Conservation (phyloP, 1,140 invertebrate genomes). For the Lasioglossum albipes region DNA sequence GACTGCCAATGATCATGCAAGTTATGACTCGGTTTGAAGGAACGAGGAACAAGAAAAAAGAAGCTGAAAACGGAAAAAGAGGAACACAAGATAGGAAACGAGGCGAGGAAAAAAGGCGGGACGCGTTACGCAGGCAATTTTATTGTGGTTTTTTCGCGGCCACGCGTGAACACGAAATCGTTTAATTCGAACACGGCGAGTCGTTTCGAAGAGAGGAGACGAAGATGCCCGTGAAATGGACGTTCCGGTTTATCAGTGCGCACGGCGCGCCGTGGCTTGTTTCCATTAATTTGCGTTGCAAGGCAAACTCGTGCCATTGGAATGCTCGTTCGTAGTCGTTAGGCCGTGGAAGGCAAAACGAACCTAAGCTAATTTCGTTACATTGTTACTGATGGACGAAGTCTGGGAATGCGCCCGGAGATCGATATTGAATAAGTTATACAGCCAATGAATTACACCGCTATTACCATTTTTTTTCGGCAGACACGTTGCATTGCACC, state of each 20-base stretch:
- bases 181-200: slow-evolving; percentile 50
- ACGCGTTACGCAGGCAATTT: slow-evolving; percentile 23
- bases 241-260: slow-evolving; percentile 64
- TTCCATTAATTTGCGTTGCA: slow-evolving; percentile 59
- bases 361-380: slow-evolving; percentile 55
- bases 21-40: background rate
- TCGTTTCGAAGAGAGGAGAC: slow-evolving; percentile 25
- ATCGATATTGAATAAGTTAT: slow-evolving; percentile 38
- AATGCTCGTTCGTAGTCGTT: slow-evolving; percentile 40
- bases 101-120: slow-evolving; percentile 22
- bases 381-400: slow-evolving; percentile 47
- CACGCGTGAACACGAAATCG: slow-evolving; percentile 51
- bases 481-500: background rate
- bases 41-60: background rate
- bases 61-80: no score
- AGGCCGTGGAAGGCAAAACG: slow-evolving; percentile 42
- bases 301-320: slow-evolving; percentile 45
- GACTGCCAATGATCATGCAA: slow-evolving; percentile 8
- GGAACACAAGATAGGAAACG: background rate
- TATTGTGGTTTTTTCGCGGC: background rate
- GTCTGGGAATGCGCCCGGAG: slow-evolving; percentile 17
- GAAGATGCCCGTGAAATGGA: slow-evolving; percentile 55
- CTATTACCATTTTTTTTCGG: slow-evolving; percentile 33
- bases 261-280: slow-evolving; percentile 44
- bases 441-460: slow-evolving; percentile 43